These are phyloP conservation scores for Sebastes steindachneri DNA, from an alignment of 2,797 vertebrate genomes.

Conservation along the genomic window DNA sequence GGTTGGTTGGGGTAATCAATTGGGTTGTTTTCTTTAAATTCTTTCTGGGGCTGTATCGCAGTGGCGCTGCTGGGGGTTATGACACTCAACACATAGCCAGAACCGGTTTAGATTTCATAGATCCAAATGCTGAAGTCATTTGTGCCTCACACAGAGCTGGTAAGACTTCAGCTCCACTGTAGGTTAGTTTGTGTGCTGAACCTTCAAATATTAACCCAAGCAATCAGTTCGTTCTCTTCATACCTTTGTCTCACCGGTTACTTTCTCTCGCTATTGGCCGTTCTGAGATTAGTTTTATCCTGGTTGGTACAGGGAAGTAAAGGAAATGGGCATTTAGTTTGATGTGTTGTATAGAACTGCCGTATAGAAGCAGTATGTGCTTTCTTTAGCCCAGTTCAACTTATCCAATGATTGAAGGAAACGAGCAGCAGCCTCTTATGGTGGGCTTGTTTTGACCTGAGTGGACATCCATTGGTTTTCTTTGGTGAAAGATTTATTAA, in stretches of 20 bases:
- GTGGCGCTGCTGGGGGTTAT: not conserved
- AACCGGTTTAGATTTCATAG: not conserved
- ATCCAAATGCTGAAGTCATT: not conserved
- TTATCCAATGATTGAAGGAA: not conserved
- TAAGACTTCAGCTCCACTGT: slow-evolving; percentile 37
- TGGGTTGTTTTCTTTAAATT: not conserved
- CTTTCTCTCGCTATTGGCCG: slow-evolving; percentile 51
- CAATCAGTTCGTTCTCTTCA: slow-evolving; percentile 74
- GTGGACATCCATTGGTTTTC: slow-evolving; percentile 24
- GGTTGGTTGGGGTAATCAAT: not conserved
- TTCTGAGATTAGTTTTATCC: slow-evolving; percentile 33
- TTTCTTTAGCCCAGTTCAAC: not conserved
- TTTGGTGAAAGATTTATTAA: slow-evolving; percentile 55
- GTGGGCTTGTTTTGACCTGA: slow-evolving; percentile 17
- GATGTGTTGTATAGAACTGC: not conserved
- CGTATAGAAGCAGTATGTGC: not conserved
- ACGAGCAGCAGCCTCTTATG: not conserved
- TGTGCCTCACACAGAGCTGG: slow-evolving; percentile 3
- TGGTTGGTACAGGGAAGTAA: slow-evolving; percentile 17
- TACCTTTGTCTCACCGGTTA: slow-evolving; percentile 57
- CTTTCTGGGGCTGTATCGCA: not conserved
- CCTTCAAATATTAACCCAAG: slow-evolving; percentile 86
- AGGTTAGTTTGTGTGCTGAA: slow-evolving; percentile 74
- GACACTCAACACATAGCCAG: fast-evolving
- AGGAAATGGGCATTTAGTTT: not conserved